phyloP scores from a whole-genome alignment of 2,113 vertebrate genomes.

The Corythoichthys haematopterus region DNA sequence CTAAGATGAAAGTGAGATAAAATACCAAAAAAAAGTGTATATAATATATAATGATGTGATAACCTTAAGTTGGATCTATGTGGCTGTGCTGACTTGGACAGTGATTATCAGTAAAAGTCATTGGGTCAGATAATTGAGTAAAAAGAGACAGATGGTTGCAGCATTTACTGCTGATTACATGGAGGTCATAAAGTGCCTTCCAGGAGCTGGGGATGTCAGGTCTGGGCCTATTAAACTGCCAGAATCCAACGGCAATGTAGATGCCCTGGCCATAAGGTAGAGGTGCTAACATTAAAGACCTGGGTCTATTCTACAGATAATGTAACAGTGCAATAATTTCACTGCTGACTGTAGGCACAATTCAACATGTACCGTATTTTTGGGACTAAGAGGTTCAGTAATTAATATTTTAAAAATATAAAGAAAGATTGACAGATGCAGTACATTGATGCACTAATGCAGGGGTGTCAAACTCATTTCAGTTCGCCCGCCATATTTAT shows the following conservation, averaged over 20 bases:
- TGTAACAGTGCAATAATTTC: slow-evolving; percentile 1
- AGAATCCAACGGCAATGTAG: slow-evolving; percentile 44
- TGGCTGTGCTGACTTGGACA: slow-evolving; percentile 58
- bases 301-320: slow-evolving; percentile 5
- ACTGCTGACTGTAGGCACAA: neutral
- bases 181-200: slow-evolving; percentile 66
- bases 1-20: slow-evolving; percentile 15
- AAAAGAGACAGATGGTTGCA: slow-evolving; percentile 74
- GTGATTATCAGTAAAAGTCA: slow-evolving; percentile 69
- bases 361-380: neutral
- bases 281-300: slow-evolving; percentile 13
- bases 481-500: too few species aligned
- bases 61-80: slow-evolving; percentile 36
- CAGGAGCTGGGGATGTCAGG: slow-evolving; percentile 54
- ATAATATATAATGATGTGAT: slow-evolving; percentile 36
- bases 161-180: slow-evolving; percentile 76
- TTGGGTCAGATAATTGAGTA: slow-evolving; percentile 73
- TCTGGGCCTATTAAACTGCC: slow-evolving; percentile 61
- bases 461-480: too few species aligned
- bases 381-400: too few species aligned
- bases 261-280: slow-evolving; percentile 17
- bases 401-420: too few species aligned
- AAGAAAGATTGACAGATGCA: too few species aligned
- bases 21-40: slow-evolving; percentile 25
- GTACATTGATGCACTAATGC: too few species aligned